phyloP scores from a whole-genome alignment of 2,888 invertebrate genomes.

The Cryptus armator region DNA sequence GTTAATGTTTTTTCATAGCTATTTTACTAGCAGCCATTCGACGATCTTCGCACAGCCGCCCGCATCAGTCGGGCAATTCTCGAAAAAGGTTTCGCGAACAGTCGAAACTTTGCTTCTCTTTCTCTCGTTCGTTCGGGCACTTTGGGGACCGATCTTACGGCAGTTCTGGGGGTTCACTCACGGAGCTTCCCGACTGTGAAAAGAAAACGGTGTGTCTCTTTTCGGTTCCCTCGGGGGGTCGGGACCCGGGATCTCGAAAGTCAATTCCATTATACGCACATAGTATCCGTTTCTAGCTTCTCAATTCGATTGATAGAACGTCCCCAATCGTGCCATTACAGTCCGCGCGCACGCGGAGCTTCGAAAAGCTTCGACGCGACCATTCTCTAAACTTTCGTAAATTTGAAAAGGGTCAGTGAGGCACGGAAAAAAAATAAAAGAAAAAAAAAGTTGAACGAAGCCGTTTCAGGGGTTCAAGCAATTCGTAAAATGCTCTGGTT shows the following conservation, averaged over 20 bases:
- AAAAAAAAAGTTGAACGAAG: background rate
- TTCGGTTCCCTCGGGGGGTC: slow-evolving; percentile 49
- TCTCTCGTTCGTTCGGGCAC: slow-evolving; percentile 43
- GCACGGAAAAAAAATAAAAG: slow-evolving; percentile 22
- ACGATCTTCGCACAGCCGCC: slow-evolving; percentile 15
- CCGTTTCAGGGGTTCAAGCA: background rate
- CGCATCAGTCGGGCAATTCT: slow-evolving; percentile 45
- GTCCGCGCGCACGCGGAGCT: background rate
- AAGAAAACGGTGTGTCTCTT: slow-evolving; percentile 50
- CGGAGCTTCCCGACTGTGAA: slow-evolving; percentile 51
- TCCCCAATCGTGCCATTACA: slow-evolving; percentile 28
- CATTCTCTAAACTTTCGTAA: slow-evolving; percentile 55
- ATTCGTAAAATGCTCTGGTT: slow-evolving; percentile 29
- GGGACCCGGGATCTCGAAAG: slow-evolving; percentile 59
- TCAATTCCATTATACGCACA: slow-evolving; percentile 73
- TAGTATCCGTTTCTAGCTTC: slow-evolving; percentile 34
- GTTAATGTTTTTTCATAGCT: slow-evolving; percentile 57
- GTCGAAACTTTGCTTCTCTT: slow-evolving; percentile 39
- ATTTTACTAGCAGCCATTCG: slow-evolving; percentile 49
- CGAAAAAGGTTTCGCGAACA: slow-evolving; percentile 55
- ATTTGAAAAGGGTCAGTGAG: slow-evolving; percentile 67
- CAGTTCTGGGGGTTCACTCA: slow-evolving; percentile 24
- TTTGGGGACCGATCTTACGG: slow-evolving; percentile 50
- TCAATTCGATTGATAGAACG: slow-evolving; percentile 71
- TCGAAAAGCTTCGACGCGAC: background rate